Evolutionary conservation across 2,888 invertebrate genomes (phyloP).

Genomic region (Leptopilina myrica): DNA sequence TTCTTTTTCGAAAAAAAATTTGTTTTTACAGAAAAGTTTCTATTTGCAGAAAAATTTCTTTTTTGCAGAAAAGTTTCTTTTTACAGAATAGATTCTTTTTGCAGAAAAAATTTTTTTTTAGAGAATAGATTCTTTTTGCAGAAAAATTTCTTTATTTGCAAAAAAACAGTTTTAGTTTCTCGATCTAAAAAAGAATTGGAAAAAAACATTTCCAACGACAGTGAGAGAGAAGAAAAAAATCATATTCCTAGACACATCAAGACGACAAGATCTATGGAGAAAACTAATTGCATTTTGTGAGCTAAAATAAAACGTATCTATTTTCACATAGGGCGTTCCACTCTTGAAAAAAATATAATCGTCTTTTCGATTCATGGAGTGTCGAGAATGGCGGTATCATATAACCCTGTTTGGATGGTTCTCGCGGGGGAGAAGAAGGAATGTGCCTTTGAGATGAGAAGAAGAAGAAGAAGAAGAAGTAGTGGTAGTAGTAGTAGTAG

Average conservation of each 20-base stretch:
- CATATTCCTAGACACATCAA: too few species aligned
- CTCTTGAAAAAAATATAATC: slow-evolving; percentile 10
- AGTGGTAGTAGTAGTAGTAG: not conserved
- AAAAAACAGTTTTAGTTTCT: too few species aligned
- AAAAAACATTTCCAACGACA: not conserved
- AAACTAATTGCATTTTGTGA: not conserved
- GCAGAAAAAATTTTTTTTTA: too few species aligned
- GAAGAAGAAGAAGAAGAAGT: slow-evolving; percentile 15
- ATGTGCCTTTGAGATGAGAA: slow-evolving; percentile 42
- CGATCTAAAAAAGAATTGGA: too few species aligned
- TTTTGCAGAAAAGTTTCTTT: too few species aligned
- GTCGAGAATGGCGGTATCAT: slow-evolving; percentile 32
- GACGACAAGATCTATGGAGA: not conserved
- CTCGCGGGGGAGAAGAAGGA: slow-evolving; percentile 53
- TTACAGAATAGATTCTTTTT: too few species aligned
- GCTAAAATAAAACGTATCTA: slow-evolving; percentile 4
- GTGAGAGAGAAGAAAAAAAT: not conserved
- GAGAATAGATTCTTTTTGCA: too few species aligned
- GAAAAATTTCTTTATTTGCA: too few species aligned
- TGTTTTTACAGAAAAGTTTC: too few species aligned
- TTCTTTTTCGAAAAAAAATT: too few species aligned
- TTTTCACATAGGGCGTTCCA: not conserved
- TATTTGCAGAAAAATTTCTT: too few species aligned
- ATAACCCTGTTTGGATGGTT: slow-evolving; percentile 15
- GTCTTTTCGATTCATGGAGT: slow-evolving; percentile 31